Evolutionary conservation across 64 coral and sea anemone genomes (phyloP).

Genomic region (Anthopleura sola): DNA sequence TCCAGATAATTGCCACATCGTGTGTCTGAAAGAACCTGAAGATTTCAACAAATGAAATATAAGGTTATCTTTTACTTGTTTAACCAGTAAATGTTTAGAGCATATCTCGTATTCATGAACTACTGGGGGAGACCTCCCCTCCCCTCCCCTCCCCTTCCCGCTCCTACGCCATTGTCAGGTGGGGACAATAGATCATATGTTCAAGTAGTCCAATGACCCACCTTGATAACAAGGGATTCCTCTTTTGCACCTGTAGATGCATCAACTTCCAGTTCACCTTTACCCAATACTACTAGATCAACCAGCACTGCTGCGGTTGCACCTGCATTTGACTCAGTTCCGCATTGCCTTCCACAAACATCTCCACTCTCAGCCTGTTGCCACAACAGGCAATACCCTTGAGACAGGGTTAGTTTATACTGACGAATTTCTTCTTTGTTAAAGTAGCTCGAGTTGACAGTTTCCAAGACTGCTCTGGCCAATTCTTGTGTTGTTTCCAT

Average conservation of each 20-base stretch:
- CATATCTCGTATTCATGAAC: too few relatives aligned
- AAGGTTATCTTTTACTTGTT: not conserved
- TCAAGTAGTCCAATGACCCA: not conserved
- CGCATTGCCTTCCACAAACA: conserved; percentile 6
- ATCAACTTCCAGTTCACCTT: conserved; percentile 14
- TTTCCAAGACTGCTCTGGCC: not conserved
- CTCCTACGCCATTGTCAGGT: too few relatives aligned
- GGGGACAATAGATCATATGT: too few relatives aligned
- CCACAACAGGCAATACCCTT: conserved; percentile 51
- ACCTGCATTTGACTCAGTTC: conserved; percentile 4
- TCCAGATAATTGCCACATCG: not conserved
- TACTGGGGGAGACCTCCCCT: too few relatives aligned
- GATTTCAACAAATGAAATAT: not conserved
- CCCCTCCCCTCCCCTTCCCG: too few relatives aligned
- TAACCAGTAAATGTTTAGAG: not conserved
- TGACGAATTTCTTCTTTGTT: not conserved
- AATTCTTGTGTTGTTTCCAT: conserved; percentile 6
- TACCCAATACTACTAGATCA: conserved; percentile 32
- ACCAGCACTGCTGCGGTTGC: conserved; percentile 9
- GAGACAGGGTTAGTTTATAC: conserved; percentile 16
- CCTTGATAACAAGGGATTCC: not conserved
- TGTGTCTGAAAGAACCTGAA: not conserved
- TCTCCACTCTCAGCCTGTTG: conserved; percentile 32
- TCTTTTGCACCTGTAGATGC: not conserved
- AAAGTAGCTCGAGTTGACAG: not conserved